Evolutionary conservation across 2,113 vertebrate genomes (phyloP), one percentile per base, ranked within the genome.

Genomic region (Gymnogyps californianus): DNA sequence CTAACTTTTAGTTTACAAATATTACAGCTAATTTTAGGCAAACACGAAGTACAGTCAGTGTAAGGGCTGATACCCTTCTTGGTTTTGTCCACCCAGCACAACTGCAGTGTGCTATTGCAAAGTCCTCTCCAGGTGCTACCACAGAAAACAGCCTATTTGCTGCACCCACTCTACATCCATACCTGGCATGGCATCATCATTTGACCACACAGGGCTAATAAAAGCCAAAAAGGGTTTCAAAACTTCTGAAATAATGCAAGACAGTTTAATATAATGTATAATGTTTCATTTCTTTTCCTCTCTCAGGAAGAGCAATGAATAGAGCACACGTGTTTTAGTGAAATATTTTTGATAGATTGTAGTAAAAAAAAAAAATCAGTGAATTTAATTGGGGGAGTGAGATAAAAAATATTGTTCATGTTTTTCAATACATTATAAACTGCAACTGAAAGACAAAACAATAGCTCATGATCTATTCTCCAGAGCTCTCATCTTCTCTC

Each of bases 161-260:
- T 55, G 70, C 70, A 44, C 16, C 16, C 6, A 1, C 13, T 47
- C 21, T 31, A 8, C 3, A 36, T 42, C 55, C 1, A 0, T 42
- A 12, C 28, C 9, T 66, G 40, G 54, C n/a, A 24, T 25, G 46
- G 15, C 12, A 61, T 47, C 46, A 21, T 54, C n/a, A 29, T 42
- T 59, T 74, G 8, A 49, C 18, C 28, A 31, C 26, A 69, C 22
- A 7, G 36, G 19, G 19, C 61, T n/a, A 74, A 31, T 36, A 69
- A 47, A 57, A 89, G n/a, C 6, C 5, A 25, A 28, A 80, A 69
- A 26, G 16, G 1, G 4, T 52, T 89, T 47, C 11, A 36, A 49
- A 76, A 76, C 26, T 28, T 49, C 31, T 36, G 31, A 47, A 66
- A 36, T 59, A 34, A 38, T n/a, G 12, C 20, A 65, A 42, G 34